A percentile compares a stretch with the other conserved stretches of the same genome.
Evolutionary conservation across 2,113 vertebrate genomes (phyloP).

Genomic region (Phalacrocorax brasilianus): DNA sequence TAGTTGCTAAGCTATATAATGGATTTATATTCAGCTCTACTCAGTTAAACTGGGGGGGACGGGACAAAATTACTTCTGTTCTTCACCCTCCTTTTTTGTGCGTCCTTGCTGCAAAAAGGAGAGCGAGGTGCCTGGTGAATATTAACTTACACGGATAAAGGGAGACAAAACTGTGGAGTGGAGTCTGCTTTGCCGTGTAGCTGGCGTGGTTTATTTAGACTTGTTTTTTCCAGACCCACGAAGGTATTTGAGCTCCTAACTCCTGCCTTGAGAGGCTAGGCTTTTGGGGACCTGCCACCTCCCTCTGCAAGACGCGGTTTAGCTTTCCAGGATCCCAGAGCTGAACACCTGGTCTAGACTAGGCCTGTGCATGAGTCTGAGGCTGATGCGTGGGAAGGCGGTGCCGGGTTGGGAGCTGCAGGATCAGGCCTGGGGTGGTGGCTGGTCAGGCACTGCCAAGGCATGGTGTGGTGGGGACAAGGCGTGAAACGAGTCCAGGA

Average conservation of each 20-base stretch:
- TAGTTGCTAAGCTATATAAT: background rate
- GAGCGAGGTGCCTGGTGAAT: background rate
- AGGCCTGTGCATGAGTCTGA: background rate
- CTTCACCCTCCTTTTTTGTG: background rate
- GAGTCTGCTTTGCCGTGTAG: background rate
- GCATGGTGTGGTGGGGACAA: background rate
- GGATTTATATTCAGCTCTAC: background rate
- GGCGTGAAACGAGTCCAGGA: background rate
- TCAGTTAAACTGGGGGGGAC: background rate
- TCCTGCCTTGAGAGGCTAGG: background rate
- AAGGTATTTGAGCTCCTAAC: background rate
- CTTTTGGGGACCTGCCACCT: background rate
- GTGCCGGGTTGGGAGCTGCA: background rate
- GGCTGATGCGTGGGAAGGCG: background rate
- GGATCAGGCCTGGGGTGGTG: background rate
- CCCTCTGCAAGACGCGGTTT: background rate
- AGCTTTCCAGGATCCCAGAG: background rate
- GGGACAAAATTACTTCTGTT: background rate
- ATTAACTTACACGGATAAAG: background rate
- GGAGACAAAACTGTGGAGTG: background rate
- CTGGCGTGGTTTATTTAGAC: background rate
- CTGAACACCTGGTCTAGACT: too few species aligned
- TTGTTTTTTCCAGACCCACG: background rate
- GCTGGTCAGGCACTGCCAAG: background rate
- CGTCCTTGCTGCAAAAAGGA: background rate